Evolutionary conservation across 2,113 vertebrate species (phyloP).

Genomic region (Dromaius novaehollandiae): DNA sequence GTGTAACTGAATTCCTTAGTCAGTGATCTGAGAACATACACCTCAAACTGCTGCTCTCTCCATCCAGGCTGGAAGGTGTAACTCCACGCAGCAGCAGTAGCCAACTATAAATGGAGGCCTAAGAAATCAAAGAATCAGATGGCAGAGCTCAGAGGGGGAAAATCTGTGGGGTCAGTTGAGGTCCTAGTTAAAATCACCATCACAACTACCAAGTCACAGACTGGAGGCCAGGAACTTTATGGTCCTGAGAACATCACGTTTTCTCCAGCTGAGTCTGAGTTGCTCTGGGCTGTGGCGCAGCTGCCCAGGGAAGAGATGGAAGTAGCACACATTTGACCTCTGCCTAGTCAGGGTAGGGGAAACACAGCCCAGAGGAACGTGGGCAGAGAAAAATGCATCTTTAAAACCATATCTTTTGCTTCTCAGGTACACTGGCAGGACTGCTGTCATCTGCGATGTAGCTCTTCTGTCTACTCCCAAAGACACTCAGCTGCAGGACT

Average conservation of each 20-base stretch:
- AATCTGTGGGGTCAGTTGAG: neutral
- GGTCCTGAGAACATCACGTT: neutral
- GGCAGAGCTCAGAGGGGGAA: neutral
- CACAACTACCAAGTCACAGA: neutral
- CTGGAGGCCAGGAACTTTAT: neutral
- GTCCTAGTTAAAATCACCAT: neutral
- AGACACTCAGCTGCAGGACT: neutral
- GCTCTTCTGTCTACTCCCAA: neutral
- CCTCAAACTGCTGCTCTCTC: neutral
- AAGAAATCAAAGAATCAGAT: neutral
- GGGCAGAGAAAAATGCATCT: neutral
- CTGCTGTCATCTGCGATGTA: neutral
- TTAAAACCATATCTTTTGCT: neutral
- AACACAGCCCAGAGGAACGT: neutral
- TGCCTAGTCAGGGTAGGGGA: neutral
- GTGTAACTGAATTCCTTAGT: neutral
- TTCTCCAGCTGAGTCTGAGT: neutral
- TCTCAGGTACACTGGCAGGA: neutral
- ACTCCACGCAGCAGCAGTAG: neutral
- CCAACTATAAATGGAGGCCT: neutral
- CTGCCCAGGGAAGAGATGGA: neutral
- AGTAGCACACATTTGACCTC: neutral
- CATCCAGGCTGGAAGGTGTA: neutral
- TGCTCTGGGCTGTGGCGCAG: neutral
- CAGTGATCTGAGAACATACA: neutral